Conservation (phyloP, 2,113 vertebrate genomes). For the Halcyon senegalensis region DNA sequence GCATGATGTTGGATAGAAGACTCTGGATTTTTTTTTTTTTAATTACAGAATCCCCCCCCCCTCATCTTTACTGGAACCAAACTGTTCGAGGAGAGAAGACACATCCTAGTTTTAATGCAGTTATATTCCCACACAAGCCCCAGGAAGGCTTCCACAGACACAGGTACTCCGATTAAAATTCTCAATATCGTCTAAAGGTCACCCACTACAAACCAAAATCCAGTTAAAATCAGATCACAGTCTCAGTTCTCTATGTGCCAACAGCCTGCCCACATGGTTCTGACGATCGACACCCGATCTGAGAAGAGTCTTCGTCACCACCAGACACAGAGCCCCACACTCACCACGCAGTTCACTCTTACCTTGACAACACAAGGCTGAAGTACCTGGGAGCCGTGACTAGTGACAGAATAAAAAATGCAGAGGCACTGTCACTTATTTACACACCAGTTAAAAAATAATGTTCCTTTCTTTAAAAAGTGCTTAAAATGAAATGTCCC, state of each 20-base stretch:
- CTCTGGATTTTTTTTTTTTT: background rate
- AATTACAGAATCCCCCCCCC: background rate
- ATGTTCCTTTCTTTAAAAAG: background rate
- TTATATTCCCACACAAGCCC: background rate
- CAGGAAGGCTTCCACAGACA: background rate
- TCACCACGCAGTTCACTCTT: background rate
- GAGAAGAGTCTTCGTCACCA: background rate
- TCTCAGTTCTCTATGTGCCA: background rate
- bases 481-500: constrained; percentile 21
- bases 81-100: background rate
- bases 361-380: background rate
- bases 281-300: background rate
- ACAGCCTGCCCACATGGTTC: background rate
- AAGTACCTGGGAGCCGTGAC: background rate
- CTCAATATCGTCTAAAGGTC: background rate
- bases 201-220: constrained; percentile 31
- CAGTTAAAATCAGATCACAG: constrained; percentile 12
- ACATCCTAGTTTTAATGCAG: background rate
- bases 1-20: background rate
- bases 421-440: background rate
- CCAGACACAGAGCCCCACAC: background rate
- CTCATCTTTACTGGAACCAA: background rate
- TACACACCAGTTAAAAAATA: background rate
- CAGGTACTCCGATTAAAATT: background rate
- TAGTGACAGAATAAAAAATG: background rate